Conservation (phyloP, 1,140 invertebrate species). For the Ceratina japonica region DNA sequence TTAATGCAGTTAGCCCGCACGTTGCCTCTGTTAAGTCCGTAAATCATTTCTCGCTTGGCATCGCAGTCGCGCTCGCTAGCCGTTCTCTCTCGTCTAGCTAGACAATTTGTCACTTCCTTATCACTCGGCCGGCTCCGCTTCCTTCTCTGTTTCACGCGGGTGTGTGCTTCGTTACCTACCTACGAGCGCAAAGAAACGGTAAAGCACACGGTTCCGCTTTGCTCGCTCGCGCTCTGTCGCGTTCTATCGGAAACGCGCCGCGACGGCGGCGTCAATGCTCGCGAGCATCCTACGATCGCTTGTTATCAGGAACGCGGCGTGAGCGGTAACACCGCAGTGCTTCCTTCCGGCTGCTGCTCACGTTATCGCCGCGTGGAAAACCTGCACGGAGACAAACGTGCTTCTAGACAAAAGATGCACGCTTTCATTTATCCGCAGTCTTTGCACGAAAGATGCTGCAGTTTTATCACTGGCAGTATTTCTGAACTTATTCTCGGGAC, state of each 20-base stretch:
- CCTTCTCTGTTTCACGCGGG: constrained; percentile 31
- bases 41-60: constrained; percentile 14
- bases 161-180: constrained; percentile 47
- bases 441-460: too few species aligned
- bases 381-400: not conserved
- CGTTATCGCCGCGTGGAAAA: constrained; percentile 37
- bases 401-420: not conserved
- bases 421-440: not conserved
- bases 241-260: constrained; percentile 46
- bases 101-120: constrained; percentile 78
- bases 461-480: too few species aligned
- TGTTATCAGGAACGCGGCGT: constrained; percentile 44
- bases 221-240: not conserved
- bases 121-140: constrained; percentile 63
- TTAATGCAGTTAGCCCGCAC: not conserved
- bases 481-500: too few species aligned
- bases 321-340: constrained; percentile 42
- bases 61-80: constrained; percentile 14
- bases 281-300: constrained; percentile 61
- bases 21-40: not conserved
- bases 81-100: constrained; percentile 68
- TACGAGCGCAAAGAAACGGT: constrained; percentile 8
- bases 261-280: constrained; percentile 61
- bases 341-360: constrained; percentile 56
- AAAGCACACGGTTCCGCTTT: constrained; percentile 13